A percentile compares a stretch with the other conserved stretches of the same genome.
These are phyloP conservation scores for Zeus faber DNA, from an alignment of 2,113 vertebrate species.

Conservation along the genomic window DNA sequence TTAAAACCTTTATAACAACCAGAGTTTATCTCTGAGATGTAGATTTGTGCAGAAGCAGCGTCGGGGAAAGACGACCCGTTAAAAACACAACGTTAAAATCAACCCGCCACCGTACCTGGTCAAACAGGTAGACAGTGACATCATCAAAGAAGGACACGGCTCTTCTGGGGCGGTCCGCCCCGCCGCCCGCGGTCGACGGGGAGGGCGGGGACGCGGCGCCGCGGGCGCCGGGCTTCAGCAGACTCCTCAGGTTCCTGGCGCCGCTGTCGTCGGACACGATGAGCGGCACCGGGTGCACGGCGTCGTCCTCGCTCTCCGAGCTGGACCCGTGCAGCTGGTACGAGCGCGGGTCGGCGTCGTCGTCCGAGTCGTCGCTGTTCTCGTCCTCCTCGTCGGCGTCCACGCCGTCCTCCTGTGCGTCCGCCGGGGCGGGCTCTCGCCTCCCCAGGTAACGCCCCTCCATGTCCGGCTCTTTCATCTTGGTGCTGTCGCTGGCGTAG, in stretches of 20 bases:
- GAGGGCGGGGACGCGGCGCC: conserved; percentile 29
- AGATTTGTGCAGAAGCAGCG: too few species aligned
- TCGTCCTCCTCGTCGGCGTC: conserved; percentile 90
- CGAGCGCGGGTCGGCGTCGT: conserved; percentile 87
- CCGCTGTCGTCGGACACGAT: conserved; percentile 81
- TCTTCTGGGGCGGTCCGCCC: conserved; percentile 69
- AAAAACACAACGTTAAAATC: too few species aligned
- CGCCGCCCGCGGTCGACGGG: conserved; percentile 9
- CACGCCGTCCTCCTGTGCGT: conserved; percentile 78
- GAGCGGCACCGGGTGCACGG: conserved; percentile 79
- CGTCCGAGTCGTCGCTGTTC: conserved; percentile 93
- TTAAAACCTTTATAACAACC: too few species aligned
- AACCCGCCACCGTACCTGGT: conserved; percentile 84
- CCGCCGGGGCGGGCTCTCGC: conserved; percentile 66
- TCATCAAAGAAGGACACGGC: conserved; percentile 93
- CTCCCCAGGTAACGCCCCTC: conserved; percentile 92
- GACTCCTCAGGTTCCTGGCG: conserved; percentile 81
- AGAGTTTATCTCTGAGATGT: too few species aligned
- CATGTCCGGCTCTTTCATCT: conserved; percentile 88
- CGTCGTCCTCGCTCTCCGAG: conserved; percentile 87
- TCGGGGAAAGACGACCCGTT: too few species aligned
- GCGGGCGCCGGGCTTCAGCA: conserved; percentile 76
- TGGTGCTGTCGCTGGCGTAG: conserved; percentile 74
- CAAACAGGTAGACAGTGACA: conserved; percentile 95
- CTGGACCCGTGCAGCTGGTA: conserved; percentile 87